Evolutionary conservation across 2,888 invertebrate genomes (phyloP).

Genomic region (Pherbina coryleti): DNA sequence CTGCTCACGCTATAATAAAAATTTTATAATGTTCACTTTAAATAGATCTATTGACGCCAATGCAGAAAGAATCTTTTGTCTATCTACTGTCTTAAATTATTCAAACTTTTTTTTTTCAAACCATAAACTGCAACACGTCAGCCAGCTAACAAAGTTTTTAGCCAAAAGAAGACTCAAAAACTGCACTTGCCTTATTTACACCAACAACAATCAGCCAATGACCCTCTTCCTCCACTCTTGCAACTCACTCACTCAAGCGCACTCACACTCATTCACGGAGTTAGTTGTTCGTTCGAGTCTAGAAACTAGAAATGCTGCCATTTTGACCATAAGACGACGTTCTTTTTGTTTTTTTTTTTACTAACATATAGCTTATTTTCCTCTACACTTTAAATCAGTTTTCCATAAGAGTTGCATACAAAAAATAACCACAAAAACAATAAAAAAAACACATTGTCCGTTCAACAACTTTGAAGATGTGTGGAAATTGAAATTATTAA

Average conservation of each 20-base stretch:
- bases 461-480: not conserved
- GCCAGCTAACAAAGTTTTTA: no score
- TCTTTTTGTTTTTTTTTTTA: not conserved
- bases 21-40: no score
- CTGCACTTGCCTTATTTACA: not conserved
- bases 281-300: not conserved
- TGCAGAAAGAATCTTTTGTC: no score
- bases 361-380: not conserved
- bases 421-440: not conserved
- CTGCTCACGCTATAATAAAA: no score
- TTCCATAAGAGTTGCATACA: not conserved
- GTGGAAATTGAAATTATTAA: not conserved
- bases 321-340: not conserved
- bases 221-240: not conserved
- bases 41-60: no score
- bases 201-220: not conserved
- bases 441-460: not conserved
- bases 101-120: no score
- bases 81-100: no score
- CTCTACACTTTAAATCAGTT: not conserved
- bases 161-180: not conserved
- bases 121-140: no score
- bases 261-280: not conserved
- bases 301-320: not conserved
- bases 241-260: not conserved